Percentiles rank a stretch among this genome's conserved stretches.
phyloP scores from a whole-genome alignment of 2,888 invertebrate species.

The Acanthococcus lagerstroemiae region DNA sequence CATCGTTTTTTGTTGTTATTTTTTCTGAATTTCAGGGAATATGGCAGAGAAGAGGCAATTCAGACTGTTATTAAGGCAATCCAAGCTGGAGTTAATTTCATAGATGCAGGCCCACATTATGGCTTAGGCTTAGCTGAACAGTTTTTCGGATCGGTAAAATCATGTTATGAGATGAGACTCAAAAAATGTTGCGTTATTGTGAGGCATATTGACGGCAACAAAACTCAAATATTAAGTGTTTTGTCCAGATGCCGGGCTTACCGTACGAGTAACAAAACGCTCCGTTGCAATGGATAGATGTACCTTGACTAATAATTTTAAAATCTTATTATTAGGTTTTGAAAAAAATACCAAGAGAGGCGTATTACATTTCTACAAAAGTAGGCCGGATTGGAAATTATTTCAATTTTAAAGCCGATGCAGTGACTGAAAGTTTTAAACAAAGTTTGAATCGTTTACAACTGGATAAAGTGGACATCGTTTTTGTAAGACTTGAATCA shows the following conservation, averaged over 20 bases:
- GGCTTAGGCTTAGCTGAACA: constrained; percentile 78
- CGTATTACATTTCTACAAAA: constrained; percentile 87
- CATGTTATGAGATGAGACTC: neutral
- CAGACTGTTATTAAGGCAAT: constrained; percentile 60
- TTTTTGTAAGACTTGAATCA: constrained; percentile 64
- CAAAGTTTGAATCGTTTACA: constrained; percentile 61
- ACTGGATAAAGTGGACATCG: constrained; percentile 73
- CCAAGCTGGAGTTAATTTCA: constrained; percentile 73
- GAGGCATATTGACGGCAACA: too few relatives aligned
- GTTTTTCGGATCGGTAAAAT: constrained; percentile 61
- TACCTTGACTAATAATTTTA: constrained; percentile 36
- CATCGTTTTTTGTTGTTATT: neutral
- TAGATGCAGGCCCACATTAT: constrained; percentile 89
- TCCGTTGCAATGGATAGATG: neutral
- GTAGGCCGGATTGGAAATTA: constrained; percentile 73
- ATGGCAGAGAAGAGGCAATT: constrained; percentile 56
- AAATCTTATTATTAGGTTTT: constrained; percentile 51
- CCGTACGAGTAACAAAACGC: too few relatives aligned
- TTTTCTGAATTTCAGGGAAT: constrained; percentile 45
- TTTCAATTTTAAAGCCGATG: constrained; percentile 68
- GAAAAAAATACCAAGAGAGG: constrained; percentile 61
- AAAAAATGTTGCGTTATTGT: too few relatives aligned
- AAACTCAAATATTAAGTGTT: too few relatives aligned
- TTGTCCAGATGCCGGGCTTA: too few relatives aligned
- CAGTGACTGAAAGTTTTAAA: constrained; percentile 63